Evolutionary conservation across 2,888 invertebrate species (phyloP).

Genomic region (Microctonus aethiopoides): DNA sequence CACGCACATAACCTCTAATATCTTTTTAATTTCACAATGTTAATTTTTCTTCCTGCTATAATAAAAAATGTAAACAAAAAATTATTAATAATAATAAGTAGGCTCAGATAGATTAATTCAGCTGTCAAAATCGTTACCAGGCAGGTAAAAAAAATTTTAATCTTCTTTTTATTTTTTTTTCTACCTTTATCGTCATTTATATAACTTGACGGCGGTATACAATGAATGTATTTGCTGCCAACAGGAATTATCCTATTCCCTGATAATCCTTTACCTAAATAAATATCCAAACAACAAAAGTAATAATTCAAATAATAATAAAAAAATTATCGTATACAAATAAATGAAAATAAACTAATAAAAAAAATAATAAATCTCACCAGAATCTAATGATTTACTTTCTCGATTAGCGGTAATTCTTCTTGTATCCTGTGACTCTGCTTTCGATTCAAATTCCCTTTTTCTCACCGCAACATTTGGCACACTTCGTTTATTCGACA

Average conservation of each 20-base stretch:
- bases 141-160: too few species aligned
- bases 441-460: constrained; percentile 78
- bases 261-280: constrained; percentile 72
- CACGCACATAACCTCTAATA: too few species aligned
- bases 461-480: constrained; percentile 81
- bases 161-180: constrained; percentile 21
- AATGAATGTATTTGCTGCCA: constrained; percentile 83
- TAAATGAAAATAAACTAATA: too few species aligned
- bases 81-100: too few species aligned
- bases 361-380: too few species aligned
- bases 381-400: constrained; percentile 71
- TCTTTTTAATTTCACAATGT: too few species aligned
- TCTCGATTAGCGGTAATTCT: constrained; percentile 67
- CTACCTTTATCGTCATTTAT: constrained; percentile 59
- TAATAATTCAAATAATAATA: constrained; percentile 8
- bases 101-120: too few species aligned
- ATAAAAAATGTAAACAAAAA: too few species aligned
- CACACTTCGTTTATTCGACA: constrained; percentile 76
- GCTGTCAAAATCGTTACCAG: too few species aligned
- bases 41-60: too few species aligned
- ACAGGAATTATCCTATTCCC: constrained; percentile 83
- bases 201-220: constrained; percentile 78
- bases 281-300: too few species aligned
- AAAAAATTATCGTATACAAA: not conserved
- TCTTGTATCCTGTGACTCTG: constrained; percentile 65